Percentiles rank a stretch among this genome's conserved stretches.
Evolutionary conservation across 2,797 vertebrate genomes (phyloP).

Genomic region (Threskiornis aethiopicus): DNA sequence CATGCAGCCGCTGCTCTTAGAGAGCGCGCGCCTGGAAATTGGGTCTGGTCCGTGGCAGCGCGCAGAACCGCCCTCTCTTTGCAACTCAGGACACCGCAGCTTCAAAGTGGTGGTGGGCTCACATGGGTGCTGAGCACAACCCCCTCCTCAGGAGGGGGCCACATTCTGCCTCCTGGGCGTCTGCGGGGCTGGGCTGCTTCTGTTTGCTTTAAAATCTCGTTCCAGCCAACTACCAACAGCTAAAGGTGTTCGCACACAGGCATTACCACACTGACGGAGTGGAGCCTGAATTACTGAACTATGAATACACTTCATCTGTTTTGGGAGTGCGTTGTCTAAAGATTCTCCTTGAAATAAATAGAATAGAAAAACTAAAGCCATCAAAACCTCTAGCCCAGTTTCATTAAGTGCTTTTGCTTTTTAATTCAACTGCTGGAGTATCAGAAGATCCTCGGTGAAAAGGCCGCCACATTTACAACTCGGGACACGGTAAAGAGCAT

Average conservation of each 20-base stretch:
- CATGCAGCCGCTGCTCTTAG: rapidly evolving
- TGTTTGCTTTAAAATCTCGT: background rate
- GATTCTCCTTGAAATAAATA: background rate
- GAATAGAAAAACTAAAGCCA: background rate
- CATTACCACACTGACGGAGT: rapidly evolving
- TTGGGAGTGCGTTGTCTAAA: background rate
- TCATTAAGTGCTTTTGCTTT: background rate
- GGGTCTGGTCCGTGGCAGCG: too few relatives aligned
- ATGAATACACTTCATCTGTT: background rate
- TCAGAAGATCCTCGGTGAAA: background rate
- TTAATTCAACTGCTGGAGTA: background rate
- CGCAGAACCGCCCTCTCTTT: background rate
- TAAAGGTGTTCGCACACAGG: background rate
- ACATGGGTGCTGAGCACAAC: background rate
- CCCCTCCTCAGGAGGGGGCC: background rate
- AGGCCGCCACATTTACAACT: background rate
- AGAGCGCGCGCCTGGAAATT: rapidly evolving
- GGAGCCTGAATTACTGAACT: background rate
- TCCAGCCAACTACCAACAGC: background rate
- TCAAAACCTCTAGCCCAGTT: background rate
- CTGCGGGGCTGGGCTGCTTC: background rate
- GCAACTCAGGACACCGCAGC: background rate
- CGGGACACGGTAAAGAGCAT: background rate
- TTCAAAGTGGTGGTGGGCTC: background rate
- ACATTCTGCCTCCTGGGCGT: background rate